phyloP scores from a whole-genome alignment of 2,888 invertebrate species.

The Julus scanicus region DNA sequence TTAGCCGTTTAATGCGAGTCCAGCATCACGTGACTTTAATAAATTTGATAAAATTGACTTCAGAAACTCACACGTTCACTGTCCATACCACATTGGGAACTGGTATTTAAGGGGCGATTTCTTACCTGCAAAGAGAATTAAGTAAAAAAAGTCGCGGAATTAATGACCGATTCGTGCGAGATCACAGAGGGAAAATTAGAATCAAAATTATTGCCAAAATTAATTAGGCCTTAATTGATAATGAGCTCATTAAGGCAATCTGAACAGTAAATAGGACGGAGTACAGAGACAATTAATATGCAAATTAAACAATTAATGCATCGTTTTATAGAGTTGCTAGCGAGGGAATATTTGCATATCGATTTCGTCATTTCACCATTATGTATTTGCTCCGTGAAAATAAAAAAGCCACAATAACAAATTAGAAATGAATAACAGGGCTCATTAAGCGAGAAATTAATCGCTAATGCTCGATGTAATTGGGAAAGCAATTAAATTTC shows the following conservation, averaged over 20 bases:
- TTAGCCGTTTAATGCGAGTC: too few relatives aligned
- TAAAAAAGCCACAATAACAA: conserved; percentile 33
- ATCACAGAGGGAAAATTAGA: neutral
- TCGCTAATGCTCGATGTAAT: conserved; percentile 22
- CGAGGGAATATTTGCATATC: conserved; percentile 27
- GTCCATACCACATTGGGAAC: neutral
- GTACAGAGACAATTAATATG: conserved; percentile 22
- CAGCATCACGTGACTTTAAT: too few relatives aligned
- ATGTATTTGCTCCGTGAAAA: conserved; percentile 6
- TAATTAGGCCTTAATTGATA: conserved; percentile 33
- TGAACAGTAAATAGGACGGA: conserved; percentile 21
- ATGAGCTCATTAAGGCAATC: conserved; percentile 11
- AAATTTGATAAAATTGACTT: neutral
- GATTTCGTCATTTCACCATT: conserved; percentile 8
- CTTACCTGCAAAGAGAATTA: neutral
- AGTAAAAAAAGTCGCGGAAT: neutral
- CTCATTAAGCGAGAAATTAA: conserved; percentile 33
- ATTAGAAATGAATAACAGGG: conserved; percentile 33
- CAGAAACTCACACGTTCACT: neutral
- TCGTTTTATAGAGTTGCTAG: conserved; percentile 23
- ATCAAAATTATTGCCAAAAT: conserved; percentile 33
- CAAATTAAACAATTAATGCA: conserved; percentile 33
- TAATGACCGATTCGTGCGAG: neutral
- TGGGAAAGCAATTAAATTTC: neutral
- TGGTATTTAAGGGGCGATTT: neutral